Conservation (phyloP, 2,797 vertebrate species). For the Enteromius argenteus region DNA sequence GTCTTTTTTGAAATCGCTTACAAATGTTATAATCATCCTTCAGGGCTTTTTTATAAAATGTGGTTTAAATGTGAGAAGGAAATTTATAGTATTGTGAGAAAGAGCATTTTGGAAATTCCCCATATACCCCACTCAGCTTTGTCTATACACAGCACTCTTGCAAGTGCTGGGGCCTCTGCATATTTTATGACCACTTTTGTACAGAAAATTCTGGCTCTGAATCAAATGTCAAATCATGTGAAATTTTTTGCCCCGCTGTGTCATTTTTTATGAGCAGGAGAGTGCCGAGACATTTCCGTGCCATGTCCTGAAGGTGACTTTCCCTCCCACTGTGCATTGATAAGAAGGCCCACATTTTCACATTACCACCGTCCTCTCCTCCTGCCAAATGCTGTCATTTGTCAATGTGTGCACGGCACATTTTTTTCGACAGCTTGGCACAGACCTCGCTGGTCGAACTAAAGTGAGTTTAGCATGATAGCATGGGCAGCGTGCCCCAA, state of each 20-base stretch:
- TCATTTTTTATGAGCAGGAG: slow-evolving; percentile 78
- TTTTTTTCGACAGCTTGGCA: slow-evolving; percentile 59
- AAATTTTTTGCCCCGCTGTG: slow-evolving; percentile 67
- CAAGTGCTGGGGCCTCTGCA: slow-evolving; percentile 72
- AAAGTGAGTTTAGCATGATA: slow-evolving; percentile 47
- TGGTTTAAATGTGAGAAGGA: slow-evolving; percentile 23
- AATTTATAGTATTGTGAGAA: slow-evolving; percentile 23
- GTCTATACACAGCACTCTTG: slow-evolving; percentile 64
- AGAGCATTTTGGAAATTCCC: slow-evolving; percentile 19
- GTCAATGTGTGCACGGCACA: slow-evolving; percentile 50
- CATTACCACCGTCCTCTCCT: slow-evolving; percentile 17
- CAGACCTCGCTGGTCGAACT: slow-evolving; percentile 29
- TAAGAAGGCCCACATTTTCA: slow-evolving; percentile 51
- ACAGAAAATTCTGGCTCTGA: slow-evolving; percentile 67
- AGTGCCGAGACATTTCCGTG: slow-evolving; percentile 66
- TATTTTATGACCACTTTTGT: slow-evolving; percentile 81
- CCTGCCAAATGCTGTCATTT: slow-evolving; percentile 58
- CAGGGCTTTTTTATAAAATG: slow-evolving; percentile 8
- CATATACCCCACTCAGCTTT: slow-evolving; percentile 17
- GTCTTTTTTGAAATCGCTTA: neutral
- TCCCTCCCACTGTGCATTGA: slow-evolving; percentile 52
- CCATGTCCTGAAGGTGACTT: slow-evolving; percentile 78
- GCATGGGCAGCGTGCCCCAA: neutral
- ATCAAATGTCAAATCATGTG: slow-evolving; percentile 64
- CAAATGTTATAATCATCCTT: slow-evolving; percentile 4